These are phyloP conservation scores for Heliocidaris tuberculata DNA, from an alignment of 35 echinoderm and acorn worm species.

Conservation along the genomic window DNA sequence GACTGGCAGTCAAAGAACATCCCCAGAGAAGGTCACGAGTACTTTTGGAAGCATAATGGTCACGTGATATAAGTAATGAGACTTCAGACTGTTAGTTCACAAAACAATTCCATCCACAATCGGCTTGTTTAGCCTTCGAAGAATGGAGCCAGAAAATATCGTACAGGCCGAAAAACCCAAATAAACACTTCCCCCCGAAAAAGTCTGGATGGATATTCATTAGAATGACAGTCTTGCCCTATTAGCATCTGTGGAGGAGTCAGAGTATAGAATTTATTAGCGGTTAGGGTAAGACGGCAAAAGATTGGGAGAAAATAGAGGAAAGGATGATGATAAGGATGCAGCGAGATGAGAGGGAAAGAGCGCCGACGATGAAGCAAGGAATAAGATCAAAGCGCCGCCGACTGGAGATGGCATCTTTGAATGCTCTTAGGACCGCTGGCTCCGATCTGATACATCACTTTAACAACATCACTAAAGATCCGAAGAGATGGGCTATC, in stretches of 20 bases:
- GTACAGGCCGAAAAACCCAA: constrained; percentile 8
- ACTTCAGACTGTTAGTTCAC: constrained; percentile 42
- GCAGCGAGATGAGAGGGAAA: constrained; percentile 22
- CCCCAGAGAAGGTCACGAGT: not conserved
- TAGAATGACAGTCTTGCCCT: constrained; percentile 19
- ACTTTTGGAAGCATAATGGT: constrained; percentile 22
- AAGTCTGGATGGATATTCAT: not conserved
- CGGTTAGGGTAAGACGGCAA: constrained; percentile 21
- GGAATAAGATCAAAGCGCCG: not conserved
- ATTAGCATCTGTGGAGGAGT: constrained; percentile 13
- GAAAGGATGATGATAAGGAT: constrained; percentile 12
- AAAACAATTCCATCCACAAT: constrained; percentile 33
- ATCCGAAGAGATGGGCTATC: not conserved
- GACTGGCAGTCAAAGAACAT: not conserved
- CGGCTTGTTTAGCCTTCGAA: constrained; percentile 25
- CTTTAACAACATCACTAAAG: constrained; percentile 37
- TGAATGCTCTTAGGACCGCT: constrained; percentile 24
- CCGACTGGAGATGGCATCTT: constrained; percentile 22
- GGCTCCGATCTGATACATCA: constrained; percentile 26
- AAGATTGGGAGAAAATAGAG: constrained; percentile 6
- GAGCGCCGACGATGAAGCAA: not conserved
- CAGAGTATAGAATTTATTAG: not conserved
- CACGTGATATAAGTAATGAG: constrained; percentile 28
- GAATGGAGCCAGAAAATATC: constrained; percentile 35
- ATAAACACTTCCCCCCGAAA: constrained; percentile 10